Base-by-base conservation (phyloP, 2,797 vertebrate genomes). In the Hippoglossus hippoglossus region DNA sequence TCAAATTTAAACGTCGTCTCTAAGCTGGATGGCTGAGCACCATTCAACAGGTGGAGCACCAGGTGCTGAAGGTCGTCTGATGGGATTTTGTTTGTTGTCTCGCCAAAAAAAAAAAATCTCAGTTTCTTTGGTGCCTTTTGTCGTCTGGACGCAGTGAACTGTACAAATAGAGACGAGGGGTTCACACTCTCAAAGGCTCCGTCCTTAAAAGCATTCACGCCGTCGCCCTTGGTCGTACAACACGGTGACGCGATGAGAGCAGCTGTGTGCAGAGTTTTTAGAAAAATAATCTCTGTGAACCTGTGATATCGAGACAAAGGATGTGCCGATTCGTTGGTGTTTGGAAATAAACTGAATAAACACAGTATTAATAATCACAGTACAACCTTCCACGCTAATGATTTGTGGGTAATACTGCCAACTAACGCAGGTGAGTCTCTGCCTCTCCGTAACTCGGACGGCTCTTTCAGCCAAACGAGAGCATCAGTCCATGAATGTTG, bases 381-480 rank as follows among this genome's bases (percentile, higher is more conserved):
- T 46, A 46, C 19, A 46, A 19, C 44, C 16, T 11, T 46, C 46
- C 10, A 6, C 34, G 25, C 31, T 0, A 6, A 55, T 54, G 63
- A 81, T 76, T 46, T 51, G 73, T 9, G 68, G 71, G 64, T 61
- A 75, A 82, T 54, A 47, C 5, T 8, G 1, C 22, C 24, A 54
- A 39, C 64, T 57, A 62, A 76, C 44, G 52, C 82, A 78, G 78
- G 76, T 76, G 34, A 61, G 62, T 64, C 63, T 18, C 25, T 39
- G 71, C 41, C 71, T 26, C 60, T 65, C 80, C 71, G 63, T 68
- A 63, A 73, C 77, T 78, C 81, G 77, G 91, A 91, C 64, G 90
- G 75, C 84, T 92, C 85, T 83, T 77, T 90, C 80, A 84, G 75
- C 86, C 18, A 63, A 91, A 90, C 85, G 82, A 83, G 79, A 88